Base-by-base conservation (phyloP, 2,113 vertebrate species). In the human (Homo sapiens) region DNA sequence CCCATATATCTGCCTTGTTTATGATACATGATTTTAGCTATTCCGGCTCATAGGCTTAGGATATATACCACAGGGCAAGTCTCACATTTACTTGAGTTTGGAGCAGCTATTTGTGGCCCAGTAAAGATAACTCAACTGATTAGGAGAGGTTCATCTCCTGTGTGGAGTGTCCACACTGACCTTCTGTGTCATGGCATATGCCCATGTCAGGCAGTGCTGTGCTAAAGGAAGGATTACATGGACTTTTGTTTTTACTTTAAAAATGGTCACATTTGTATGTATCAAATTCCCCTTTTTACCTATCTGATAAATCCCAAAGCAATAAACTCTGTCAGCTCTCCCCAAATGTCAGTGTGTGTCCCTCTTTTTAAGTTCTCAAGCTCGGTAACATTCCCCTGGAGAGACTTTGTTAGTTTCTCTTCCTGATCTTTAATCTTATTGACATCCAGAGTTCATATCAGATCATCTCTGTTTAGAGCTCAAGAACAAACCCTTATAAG, bases 401-500 rank as follows among this genome's bases (percentile, higher is more conserved):
- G 96, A 95, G 91, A 78, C 94, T 94, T 45, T 38, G 92, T 97
- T 98, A 61, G 70, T 91, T 96, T 64, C 43, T 98, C 61, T 98
- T 97, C 97, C 52, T 95, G 59, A 94, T 98, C 97, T 98, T 97
- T 98, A 96, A 97, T 98, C 98, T 94, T 98, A 97, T 98, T 99
- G 98, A 97, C 95, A 97, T 98, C 98, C 94, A 98, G 97, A 98
- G 98, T 98, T 88, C 25, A 35, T 97, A 97, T 98, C 98, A 98
- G 97, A 98, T 98, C 97, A 98, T 98, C 85, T 98, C 32, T 96
- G 98, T 98, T 98, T 98, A 97, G 94, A 98, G 95, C 81, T 98
- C 86, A 98, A 98, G 94, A 81, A 97, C 75, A 98, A 98, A 97
- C 96, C 93, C 97, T 98, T 98, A 98, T 98, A 98, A 98, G 99